Base-by-base conservation (phyloP, 2,888 invertebrate species). In the Amphipyra tragopoginis region DNA sequence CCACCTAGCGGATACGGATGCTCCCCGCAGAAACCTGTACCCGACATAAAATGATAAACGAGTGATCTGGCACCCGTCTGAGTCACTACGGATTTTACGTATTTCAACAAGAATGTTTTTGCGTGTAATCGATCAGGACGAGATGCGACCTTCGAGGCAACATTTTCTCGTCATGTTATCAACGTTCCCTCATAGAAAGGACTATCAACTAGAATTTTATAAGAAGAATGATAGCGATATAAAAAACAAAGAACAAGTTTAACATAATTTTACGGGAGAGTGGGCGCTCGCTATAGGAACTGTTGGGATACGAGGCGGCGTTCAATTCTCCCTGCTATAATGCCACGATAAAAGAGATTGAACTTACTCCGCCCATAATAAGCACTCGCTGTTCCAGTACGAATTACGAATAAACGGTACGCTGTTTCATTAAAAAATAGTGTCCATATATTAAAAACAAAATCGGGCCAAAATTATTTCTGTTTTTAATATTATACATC, bases 311-410 rank as follows among this genome's bases (percentile, higher is more conserved):
- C 85, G 85, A 86, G 84, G 80, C 83, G 81, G 79, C 87, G 89
- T 90, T 87, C 89, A 89, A 90, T 92, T 90, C 90, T 86, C 83
- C 82, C 77, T 78, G 87, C 90, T 90, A 88, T 92, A 93, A 92
- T 88, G 85, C 88, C 76, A 73, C 91, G 90, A 93, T 93, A 93
- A 93, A 93, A 91, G 86, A 93, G 91, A 94, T 93, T 93, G 93
- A 91, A 91, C 89, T 90, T 86, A 90, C 89, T 91, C 86, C 84
- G 87, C 85, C 86, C 86, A 89, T 91, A 90, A 90, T 92, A 93
- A 90, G 89, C 87, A 89, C 83, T 82, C 82, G 81, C 74, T 83
- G 80, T 83, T 87, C 76, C 77, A 77, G 65, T 77, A 75, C 72
- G 80, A 87, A 85, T 82, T 86, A 86, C 79, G 79, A 81, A 79